These are phyloP conservation scores for Larimichthys polyactis DNA, from an alignment of 2,113 vertebrate species.

Conservation along the genomic window DNA sequence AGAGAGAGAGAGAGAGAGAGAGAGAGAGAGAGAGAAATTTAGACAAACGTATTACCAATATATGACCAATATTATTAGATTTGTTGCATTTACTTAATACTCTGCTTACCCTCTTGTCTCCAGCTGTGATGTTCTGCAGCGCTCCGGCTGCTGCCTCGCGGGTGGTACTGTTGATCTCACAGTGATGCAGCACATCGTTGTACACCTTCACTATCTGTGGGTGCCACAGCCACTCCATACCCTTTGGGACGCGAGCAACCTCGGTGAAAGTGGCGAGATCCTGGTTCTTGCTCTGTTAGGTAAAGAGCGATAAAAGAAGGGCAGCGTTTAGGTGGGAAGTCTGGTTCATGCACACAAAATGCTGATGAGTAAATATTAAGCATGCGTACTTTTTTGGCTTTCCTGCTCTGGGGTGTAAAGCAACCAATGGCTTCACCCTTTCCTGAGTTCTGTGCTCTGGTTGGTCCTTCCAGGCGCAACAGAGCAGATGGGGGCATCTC, in stretches of 20 bases:
- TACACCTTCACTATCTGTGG: slow-evolving; percentile 91
- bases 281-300: slow-evolving; percentile 79
- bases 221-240: slow-evolving; percentile 94
- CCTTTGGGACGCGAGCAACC: slow-evolving; percentile 89
- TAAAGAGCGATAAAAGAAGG: not conserved
- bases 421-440: slow-evolving; percentile 89
- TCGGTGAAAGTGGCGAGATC: slow-evolving; percentile 88
- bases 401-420: slow-evolving; percentile 93
- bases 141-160: slow-evolving; percentile 93
- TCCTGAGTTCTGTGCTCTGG: slow-evolving; percentile 66
- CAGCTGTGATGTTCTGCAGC: slow-evolving; percentile 96
- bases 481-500: slow-evolving; percentile 89
- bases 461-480: slow-evolving; percentile 87
- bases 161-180: slow-evolving; percentile 88
- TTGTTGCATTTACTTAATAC: not conserved
- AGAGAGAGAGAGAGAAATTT: not conserved
- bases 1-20: not conserved
- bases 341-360: not conserved
- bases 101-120: slow-evolving; percentile 88
- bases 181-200: slow-evolving; percentile 87
- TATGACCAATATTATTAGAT: too few species aligned
- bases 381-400: slow-evolving; percentile 87
- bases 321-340: not conserved
- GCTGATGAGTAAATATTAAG: not conserved
- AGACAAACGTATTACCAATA: not conserved